phyloP scores from a whole-genome alignment of 2,797 vertebrate genomes.

The Sciurus carolinensis region DNA sequence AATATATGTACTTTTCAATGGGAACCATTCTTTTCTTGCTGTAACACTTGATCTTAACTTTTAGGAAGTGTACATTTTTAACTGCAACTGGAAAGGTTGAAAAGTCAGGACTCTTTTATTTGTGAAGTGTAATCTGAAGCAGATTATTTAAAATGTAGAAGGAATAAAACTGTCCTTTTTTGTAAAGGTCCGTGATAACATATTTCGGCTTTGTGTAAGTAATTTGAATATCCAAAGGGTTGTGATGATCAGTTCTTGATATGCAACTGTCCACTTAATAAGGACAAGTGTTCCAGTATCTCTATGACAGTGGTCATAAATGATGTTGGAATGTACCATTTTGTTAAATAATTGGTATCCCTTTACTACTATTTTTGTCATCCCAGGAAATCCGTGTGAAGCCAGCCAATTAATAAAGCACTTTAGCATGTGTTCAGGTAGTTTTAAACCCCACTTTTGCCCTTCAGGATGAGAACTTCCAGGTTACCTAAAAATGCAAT shows the following conservation, averaged over 20 bases:
- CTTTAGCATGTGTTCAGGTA: slow-evolving; percentile 86
- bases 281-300: slow-evolving; percentile 79
- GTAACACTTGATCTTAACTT: slow-evolving; percentile 83
- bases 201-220: slow-evolving; percentile 79
- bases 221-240: slow-evolving; percentile 76
- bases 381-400: slow-evolving; percentile 83
- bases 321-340: slow-evolving; percentile 73
- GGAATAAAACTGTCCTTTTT: slow-evolving; percentile 75
- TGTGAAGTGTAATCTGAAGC: slow-evolving; percentile 81
- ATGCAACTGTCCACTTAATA: slow-evolving; percentile 81
- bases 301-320: slow-evolving; percentile 73
- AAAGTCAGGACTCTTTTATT: slow-evolving; percentile 80
- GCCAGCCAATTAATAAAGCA: slow-evolving; percentile 85
- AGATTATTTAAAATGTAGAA: slow-evolving; percentile 77
- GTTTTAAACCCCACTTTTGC: slow-evolving; percentile 83
- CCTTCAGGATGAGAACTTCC: slow-evolving; percentile 84
- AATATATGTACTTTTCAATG: slow-evolving; percentile 78
- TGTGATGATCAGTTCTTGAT: slow-evolving; percentile 81
- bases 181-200: slow-evolving; percentile 77
- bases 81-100: slow-evolving; percentile 80
- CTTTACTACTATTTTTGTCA: slow-evolving; percentile 82
- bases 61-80: slow-evolving; percentile 80
- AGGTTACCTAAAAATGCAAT: slow-evolving; percentile 87
- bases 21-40: slow-evolving; percentile 75
- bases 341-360: slow-evolving; percentile 82